A percentile compares a stretch with the other conserved stretches of the same genome.
Evolutionary conservation across 1,140 invertebrate species (phyloP).

Genomic region (Papilio dardanus): DNA sequence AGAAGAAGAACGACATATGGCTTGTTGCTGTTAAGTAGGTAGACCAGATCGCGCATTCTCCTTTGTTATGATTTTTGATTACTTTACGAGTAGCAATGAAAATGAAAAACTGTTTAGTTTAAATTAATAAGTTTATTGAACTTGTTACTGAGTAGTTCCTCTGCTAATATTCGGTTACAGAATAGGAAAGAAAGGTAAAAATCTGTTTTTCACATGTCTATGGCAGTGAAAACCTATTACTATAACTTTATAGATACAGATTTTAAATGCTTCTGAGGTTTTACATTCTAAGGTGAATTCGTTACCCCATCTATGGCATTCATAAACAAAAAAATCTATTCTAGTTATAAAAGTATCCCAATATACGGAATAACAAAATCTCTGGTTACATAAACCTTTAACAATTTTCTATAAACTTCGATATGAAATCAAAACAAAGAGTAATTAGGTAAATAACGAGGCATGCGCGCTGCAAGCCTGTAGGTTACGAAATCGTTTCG

Average conservation of each 20-base stretch:
- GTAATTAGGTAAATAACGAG: background rate
- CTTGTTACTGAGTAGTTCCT: background rate
- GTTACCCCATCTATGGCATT: too few species aligned
- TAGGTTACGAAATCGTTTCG: background rate
- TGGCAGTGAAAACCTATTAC: too few species aligned
- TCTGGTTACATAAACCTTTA: too few species aligned
- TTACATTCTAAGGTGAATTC: too few species aligned
- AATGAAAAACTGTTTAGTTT: background rate
- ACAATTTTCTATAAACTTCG: background rate
- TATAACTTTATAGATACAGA: too few species aligned
- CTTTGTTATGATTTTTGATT: background rate
- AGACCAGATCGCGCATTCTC: too few species aligned
- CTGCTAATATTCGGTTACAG: background rate
- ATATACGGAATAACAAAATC: too few species aligned
- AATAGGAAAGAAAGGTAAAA: background rate
- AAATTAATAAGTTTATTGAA: background rate
- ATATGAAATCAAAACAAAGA: conserved; percentile 14
- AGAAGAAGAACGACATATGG: too few species aligned
- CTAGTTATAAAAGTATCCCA: background rate
- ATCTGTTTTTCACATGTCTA: background rate
- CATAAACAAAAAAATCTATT: background rate
- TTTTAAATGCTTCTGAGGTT: too few species aligned
- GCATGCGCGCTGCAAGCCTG: background rate
- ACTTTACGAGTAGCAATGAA: background rate
- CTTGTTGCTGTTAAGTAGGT: too few species aligned